Evolutionary conservation across 2,797 vertebrate genomes (phyloP), one percentile per base, ranked within the genome.

Genomic region (Synaphobranchus kaupii): DNA sequence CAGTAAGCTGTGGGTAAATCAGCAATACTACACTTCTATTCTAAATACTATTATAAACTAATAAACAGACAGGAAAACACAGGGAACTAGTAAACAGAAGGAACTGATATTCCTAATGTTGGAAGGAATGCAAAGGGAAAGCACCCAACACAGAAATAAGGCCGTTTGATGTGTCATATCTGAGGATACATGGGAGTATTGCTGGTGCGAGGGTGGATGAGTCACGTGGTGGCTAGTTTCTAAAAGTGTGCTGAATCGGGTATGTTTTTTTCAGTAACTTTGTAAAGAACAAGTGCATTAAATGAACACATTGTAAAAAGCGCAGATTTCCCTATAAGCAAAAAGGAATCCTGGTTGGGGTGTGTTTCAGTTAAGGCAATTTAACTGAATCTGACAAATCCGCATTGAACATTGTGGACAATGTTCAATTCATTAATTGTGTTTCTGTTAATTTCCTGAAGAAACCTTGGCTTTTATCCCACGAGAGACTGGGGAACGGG

Each of bases 161-260:
- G 94, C 99, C 98, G 82, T 99, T 98, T 0, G 98, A 98, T 0
- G 98, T 99, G 94, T 99, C 98, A 66, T 99, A 99, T 93, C 98
- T 99, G 97, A 99, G 99, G 94, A 99, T 98, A 86, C 97, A 92
- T 86, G 98, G 98, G 93, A 99, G 99, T 39, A 58, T 15, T 4
- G 56, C 56, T 4, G 17, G 15, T 58, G 56, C 4, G 3, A 17
- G 56, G 56, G 56, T 58, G 3, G 56, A 17, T 58, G 56, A 58
- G 56, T 58, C 56, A 58, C 15, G 56, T 39, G 39, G 39, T 39
- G 39, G 39, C 60, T 66, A 66, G 22, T 66, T 66, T 66, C 25
- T n/a, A n/a, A n/a, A 25, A 66, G 22, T 6, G 60, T 9, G 0
- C 60, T 66, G 25, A 66, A 66, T n/a, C 22, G 8, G 60, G 22